Conservation (phyloP, 2,888 invertebrate species). For the Panzeria rudis region DNA sequence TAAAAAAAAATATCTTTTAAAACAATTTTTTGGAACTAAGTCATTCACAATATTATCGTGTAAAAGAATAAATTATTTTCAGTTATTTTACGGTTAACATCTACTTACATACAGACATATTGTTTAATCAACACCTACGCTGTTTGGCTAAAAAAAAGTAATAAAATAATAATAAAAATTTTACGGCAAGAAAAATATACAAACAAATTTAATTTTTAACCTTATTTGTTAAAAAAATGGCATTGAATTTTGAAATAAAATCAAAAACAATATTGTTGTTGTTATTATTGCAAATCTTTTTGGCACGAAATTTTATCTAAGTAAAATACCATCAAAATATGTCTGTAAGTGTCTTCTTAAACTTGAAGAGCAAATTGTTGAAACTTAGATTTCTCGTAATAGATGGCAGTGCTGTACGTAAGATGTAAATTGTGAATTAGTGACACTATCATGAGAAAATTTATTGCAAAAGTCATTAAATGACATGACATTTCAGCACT, state of each 20-base stretch:
- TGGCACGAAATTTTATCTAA: conserved; percentile 12
- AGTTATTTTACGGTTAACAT: neutral
- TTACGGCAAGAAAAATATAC: neutral
- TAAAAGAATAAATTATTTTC: neutral
- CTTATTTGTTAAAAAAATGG: conserved; percentile 58
- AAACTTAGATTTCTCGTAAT: neutral
- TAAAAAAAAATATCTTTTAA: neutral
- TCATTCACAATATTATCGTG: neutral
- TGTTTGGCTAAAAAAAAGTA: neutral
- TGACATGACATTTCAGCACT: neutral
- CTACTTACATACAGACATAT: conserved; percentile 12
- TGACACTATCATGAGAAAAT: neutral
- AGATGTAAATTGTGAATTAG: neutral
- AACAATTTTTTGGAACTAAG: neutral
- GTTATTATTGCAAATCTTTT: conserved; percentile 3
- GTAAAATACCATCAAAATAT: neutral
- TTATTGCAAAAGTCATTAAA: neutral
- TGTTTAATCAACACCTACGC: conserved; percentile 33
- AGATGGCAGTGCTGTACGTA: neutral
- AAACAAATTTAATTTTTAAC: conserved; percentile 30
- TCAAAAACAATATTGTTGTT: conserved; percentile 30
- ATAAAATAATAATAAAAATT: conserved; percentile 6
- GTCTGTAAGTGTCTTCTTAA: neutral
- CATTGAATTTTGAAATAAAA: conserved; percentile 60
- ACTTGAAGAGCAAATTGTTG: neutral